These are phyloP conservation scores for Idris sp. DNA, from an alignment of 1,140 invertebrate genomes.

Conservation along the genomic window DNA sequence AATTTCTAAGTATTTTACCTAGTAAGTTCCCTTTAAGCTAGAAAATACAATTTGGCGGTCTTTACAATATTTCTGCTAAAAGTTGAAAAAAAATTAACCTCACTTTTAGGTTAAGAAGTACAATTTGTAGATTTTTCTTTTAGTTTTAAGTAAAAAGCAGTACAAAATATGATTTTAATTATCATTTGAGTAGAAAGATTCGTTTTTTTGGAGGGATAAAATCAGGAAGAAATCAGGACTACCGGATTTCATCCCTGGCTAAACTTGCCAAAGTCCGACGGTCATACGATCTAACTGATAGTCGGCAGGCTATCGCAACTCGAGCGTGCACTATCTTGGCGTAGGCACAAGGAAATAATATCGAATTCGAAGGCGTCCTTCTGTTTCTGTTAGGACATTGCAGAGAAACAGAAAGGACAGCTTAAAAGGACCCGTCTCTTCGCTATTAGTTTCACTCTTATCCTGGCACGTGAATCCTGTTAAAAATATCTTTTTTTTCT, in stretches of 20 bases:
- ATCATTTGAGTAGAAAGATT: slow-evolving; percentile 2
- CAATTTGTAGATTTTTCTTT: too few species aligned
- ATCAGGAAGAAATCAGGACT: slow-evolving; percentile 73
- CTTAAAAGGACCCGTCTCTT: slow-evolving; percentile 28
- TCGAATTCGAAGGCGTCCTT: slow-evolving; percentile 52
- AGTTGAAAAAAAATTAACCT: too few species aligned
- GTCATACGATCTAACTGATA: slow-evolving; percentile 75
- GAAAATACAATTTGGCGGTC: too few species aligned
- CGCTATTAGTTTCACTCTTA: slow-evolving; percentile 28
- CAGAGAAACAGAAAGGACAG: slow-evolving; percentile 49
- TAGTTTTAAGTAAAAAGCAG: too few species aligned
- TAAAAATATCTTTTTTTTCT: slow-evolving; percentile 11
- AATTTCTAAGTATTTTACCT: slow-evolving; percentile 31
- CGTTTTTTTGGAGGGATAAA: slow-evolving; percentile 68
- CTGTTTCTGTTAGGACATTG: slow-evolving; percentile 60
- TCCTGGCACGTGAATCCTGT: slow-evolving; percentile 28
- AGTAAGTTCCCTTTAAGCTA: too few species aligned
- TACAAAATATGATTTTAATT: too few species aligned
- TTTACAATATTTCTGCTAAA: too few species aligned
- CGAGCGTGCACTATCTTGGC: slow-evolving; percentile 73
- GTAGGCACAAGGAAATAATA: slow-evolving; percentile 55
- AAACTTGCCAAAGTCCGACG: slow-evolving; percentile 63
- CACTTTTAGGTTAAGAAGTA: too few species aligned
- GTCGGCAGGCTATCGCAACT: slow-evolving; percentile 69
- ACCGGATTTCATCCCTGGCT: slow-evolving; percentile 77